Evolutionary conservation across 2,888 invertebrate genomes (phyloP), one percentile per base, ranked within the genome.

Genomic region (Bhutanitis thaidina): DNA sequence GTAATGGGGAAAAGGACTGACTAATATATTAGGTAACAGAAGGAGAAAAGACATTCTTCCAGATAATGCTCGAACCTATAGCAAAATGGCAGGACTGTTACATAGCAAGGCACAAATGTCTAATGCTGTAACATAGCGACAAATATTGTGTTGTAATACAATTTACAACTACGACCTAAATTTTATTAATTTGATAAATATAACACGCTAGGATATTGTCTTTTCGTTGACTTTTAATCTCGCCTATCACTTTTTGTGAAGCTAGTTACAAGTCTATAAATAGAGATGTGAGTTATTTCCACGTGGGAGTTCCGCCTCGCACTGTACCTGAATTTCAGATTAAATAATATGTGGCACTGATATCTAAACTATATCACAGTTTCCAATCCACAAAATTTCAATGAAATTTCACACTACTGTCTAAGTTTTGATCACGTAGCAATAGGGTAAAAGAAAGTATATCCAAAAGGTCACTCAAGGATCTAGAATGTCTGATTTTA

Each of bases 271-370:
- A 67, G 67, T 83, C 87, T 88, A 87, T 78, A 80, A 85, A 86
- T 88, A 88, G 87, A 81, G 81, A 72, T 77, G 81, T 77, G 82
- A 84, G 82, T 77, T 85, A 87, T 86, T 85, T 85, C 86, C 88
- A 88, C 87, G 88, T 87, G 87, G 87, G 88, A 86, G 86, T 85
- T 82, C 72, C 82, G 71, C 72, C 58, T 64, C 55, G 62, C 71
- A 78, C 74, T 64, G 71, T 82, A 87, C 82, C 84, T 84, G 79
- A 77, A 68, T 71, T 77, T 72, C 74, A 69, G 71, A 74, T 71
- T 79, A 71, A 56, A 20, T 67, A 62, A 60, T 65, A 70, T 73
- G 76, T 77, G 74, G 81, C 80, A 80, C 81, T 73, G 72, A 69
- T 71, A 69, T 63, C 68, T 74, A 74, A 72, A 75, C 71, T 77